Evolutionary conservation across 2,113 vertebrate genomes (phyloP).

Genomic region (Bombycilla garrulus): DNA sequence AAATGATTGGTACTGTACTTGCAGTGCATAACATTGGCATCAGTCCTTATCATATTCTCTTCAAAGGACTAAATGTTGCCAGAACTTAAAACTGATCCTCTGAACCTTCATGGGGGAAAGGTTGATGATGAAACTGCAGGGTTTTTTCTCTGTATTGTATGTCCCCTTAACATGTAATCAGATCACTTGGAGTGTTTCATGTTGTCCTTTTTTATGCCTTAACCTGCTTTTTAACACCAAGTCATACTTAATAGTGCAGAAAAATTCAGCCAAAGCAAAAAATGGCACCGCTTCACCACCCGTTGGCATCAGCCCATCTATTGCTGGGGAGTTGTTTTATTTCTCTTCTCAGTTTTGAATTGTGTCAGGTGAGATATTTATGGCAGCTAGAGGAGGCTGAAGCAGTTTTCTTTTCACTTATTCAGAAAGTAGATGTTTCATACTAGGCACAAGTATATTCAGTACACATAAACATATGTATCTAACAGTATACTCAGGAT

Average conservation of each 20-base stretch:
- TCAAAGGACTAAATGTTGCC: neutral
- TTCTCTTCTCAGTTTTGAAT: neutral
- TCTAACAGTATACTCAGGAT: neutral
- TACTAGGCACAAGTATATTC: neutral
- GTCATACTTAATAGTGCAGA: neutral
- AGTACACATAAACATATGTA: accelerated
- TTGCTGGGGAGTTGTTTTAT: neutral
- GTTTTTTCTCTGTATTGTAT: neutral
- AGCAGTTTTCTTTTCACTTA: neutral
- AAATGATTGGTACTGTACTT: neutral
- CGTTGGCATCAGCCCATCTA: neutral
- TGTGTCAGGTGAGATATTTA: neutral
- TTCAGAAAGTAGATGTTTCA: neutral
- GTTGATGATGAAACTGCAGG: neutral
- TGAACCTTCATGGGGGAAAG: neutral
- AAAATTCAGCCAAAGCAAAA: neutral
- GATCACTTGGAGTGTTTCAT: neutral
- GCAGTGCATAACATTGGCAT: neutral
- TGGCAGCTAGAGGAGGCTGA: neutral
- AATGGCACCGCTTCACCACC: neutral
- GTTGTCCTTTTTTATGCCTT: neutral
- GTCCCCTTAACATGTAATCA: neutral
- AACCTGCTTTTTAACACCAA: neutral
- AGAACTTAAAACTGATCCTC: neutral
- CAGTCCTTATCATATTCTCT: neutral